Percentiles rank a stretch among this genome's conserved stretches.
These are phyloP conservation scores for Adelphocoris suturalis DNA, from an alignment of 2,888 invertebrate species.

Conservation along the genomic window DNA sequence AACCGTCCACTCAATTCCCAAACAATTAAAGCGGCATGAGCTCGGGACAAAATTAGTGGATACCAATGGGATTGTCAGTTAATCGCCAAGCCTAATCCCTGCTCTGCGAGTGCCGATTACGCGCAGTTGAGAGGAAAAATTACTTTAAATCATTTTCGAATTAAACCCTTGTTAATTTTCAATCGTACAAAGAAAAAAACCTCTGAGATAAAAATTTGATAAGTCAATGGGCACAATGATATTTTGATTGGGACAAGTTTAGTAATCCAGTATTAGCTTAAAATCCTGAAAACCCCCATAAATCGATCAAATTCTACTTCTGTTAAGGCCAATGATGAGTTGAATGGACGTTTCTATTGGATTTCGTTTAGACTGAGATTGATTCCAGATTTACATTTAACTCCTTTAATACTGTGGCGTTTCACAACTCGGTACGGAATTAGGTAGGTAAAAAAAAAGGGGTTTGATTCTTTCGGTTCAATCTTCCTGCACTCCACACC, in stretches of 20 bases:
- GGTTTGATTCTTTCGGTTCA: too few relatives aligned
- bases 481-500: too few relatives aligned
- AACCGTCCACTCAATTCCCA: not conserved
- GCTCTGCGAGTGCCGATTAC: slow-evolving; percentile 6
- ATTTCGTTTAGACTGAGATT: slow-evolving; percentile 29
- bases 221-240: not conserved
- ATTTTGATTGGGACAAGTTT: slow-evolving; percentile 25
- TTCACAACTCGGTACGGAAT: not conserved
- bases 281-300: not conserved
- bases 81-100: not conserved
- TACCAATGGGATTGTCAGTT: not conserved
- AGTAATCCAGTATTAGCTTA: not conserved
- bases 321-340: not conserved
- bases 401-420: not conserved
- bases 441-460: too few relatives aligned
- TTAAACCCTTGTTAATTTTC: slow-evolving; percentile 26
- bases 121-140: not conserved
- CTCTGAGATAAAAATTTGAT: not conserved
- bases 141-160: slow-evolving; percentile 16
- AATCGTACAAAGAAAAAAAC: slow-evolving; percentile 10
- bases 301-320: slow-evolving; percentile 1
- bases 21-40: slow-evolving; percentile 21
- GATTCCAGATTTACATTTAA: not conserved
- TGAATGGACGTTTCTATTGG: not conserved
- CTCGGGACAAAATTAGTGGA: not conserved